Evolutionary conservation across 2,888 invertebrate genomes (phyloP), one percentile per base, ranked within the genome.

Genomic region (Erannis defoliaria): DNA sequence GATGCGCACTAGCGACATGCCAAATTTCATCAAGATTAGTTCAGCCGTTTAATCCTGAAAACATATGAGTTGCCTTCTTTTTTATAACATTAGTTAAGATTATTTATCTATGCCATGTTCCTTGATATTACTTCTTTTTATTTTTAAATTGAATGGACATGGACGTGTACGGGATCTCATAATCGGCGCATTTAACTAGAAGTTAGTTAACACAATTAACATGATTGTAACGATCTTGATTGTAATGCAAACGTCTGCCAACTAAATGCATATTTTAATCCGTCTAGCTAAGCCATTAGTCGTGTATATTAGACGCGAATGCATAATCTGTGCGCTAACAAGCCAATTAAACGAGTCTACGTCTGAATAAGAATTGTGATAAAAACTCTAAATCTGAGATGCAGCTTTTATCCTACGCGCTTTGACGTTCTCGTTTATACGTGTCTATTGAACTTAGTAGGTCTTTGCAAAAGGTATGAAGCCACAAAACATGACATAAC

Each of bases 271-370:
- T 56, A 54, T 49, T 62, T 51, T 56, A 62, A 57, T 62, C 48
- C 21, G 53, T 56, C 62, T 48, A 45, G 49, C 40, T 51, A 37
- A 16, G 46, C 48, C 46, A 62, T 53, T 57, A 62, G 37, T 62
- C 62, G 57, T 43, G 48, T 62, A 37, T 57, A 48, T 16, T 61
- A 55, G 49, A 45, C 12, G 38, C 38, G 55, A 45, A 55, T 64
- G 67, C 48, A 54, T 64, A 67, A 59, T 59, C 64, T 56, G 45
- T 55, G 58, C 48, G 43, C 70, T 75, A 71, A 74, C 75, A 64
- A 77, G 70, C 69, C 70, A 76, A 75, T 74, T 73, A 61, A 43
- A 56, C 29, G 29, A 26, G n/a, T 42, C 42, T 12, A 19, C 46
- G 40, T 55, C 33, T 62, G 54, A 55, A 37, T 57, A 46, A 18